Conservation (phyloP, 2,797 vertebrate genomes). For the Trachurus trachurus region DNA sequence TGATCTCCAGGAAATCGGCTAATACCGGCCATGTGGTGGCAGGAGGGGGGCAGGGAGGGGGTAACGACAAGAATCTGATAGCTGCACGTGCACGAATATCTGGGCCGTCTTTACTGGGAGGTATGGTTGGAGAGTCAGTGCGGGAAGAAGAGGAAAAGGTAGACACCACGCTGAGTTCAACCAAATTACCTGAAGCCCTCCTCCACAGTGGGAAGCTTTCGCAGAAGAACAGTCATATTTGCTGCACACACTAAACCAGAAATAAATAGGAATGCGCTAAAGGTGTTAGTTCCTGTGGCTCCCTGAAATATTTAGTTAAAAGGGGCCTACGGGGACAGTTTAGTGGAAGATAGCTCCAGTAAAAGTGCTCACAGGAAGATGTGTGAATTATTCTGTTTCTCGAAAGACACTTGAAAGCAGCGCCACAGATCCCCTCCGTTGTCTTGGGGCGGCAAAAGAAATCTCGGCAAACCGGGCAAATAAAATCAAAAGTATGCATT, state of each 20-base stretch:
- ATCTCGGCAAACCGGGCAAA: background rate
- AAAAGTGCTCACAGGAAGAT: background rate
- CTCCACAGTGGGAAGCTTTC: background rate
- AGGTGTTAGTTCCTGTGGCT: background rate
- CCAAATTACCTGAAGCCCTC: background rate
- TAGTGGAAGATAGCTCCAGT: background rate
- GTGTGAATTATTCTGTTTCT: background rate
- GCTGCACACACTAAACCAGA: background rate
- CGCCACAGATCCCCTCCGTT: background rate
- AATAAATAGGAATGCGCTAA: background rate
- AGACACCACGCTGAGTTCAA: background rate
- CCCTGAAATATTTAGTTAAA: background rate
- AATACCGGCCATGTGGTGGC: conserved; percentile 60
- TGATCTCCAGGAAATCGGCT: conserved; percentile 75
- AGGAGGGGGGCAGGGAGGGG: background rate
- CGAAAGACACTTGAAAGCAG: background rate
- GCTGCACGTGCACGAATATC: conserved; percentile 22
- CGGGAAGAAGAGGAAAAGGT: background rate
- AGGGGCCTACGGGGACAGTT: background rate
- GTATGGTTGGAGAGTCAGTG: background rate
- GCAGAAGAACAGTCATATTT: background rate
- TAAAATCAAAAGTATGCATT: background rate
- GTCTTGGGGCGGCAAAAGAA: background rate
- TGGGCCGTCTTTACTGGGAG: conserved; percentile 16
- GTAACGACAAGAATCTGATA: background rate